Conservation (phyloP, 2,888 invertebrate species). For the Philonicus albiceps region DNA sequence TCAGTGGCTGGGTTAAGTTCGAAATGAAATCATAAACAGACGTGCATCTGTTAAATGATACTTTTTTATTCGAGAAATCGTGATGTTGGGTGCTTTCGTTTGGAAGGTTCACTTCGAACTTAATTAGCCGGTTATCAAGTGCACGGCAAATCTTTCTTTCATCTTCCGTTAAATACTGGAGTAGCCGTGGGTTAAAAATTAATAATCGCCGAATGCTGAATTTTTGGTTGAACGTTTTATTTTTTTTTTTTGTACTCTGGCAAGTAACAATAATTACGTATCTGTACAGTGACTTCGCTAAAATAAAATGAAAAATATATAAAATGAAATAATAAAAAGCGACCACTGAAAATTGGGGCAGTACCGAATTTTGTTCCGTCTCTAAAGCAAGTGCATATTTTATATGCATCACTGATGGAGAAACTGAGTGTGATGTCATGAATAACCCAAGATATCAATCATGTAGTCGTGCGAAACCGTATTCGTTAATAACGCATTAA, state of each 20-base stretch:
- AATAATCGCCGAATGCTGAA: neutral
- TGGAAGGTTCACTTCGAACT: neutral
- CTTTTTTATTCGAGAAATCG: neutral
- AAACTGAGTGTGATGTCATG: neutral
- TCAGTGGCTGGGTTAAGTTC: neutral
- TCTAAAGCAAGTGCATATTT: neutral
- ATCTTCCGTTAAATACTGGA: neutral
- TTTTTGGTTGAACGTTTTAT: neutral
- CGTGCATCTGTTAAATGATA: neutral
- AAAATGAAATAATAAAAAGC: neutral
- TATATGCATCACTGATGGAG: neutral
- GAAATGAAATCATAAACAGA: neutral
- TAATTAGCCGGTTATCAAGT: neutral
- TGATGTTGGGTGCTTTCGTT: neutral
- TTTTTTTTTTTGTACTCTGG: no score
- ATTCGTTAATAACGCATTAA: neutral
- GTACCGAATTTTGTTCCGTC: neutral
- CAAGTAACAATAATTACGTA: neutral
- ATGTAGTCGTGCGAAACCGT: neutral
- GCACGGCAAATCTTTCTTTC: conserved; percentile 1
- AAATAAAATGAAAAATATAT: neutral
- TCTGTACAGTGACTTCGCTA: neutral
- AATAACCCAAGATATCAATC: neutral
- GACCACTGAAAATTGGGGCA: neutral
- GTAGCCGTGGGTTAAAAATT: neutral